Conservation (phyloP, 2,888 invertebrate species). For the Nineta flava region DNA sequence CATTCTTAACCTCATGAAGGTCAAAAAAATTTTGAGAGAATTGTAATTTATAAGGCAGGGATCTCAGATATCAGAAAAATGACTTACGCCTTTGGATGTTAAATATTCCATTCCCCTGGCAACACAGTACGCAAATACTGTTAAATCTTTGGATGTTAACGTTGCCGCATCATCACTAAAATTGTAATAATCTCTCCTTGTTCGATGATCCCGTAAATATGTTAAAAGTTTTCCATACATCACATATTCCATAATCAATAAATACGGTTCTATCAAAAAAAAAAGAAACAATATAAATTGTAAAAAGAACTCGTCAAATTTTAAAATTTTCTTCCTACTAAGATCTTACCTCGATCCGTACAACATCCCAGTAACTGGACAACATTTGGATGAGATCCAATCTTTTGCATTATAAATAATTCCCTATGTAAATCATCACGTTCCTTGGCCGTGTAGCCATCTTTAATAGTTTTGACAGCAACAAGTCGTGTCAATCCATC, state of each 20-base stretch:
- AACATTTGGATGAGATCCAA: constrained; percentile 69
- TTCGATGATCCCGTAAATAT: constrained; percentile 49
- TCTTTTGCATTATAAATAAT: constrained; percentile 64
- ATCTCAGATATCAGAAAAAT: no score
- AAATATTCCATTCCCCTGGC: constrained; percentile 77
- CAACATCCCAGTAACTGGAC: constrained; percentile 70
- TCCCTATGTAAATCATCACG: constrained; percentile 59
- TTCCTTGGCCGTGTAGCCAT: constrained; percentile 60
- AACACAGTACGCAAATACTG: constrained; percentile 66
- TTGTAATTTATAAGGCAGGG: no score
- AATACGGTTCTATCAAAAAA: constrained; percentile 54
- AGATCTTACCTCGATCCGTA: constrained; percentile 57
- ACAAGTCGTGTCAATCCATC: constrained; percentile 62
- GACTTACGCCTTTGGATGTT: constrained; percentile 56
- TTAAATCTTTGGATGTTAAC: constrained; percentile 54
- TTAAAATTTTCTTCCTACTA: no score
- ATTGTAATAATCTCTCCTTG: constrained; percentile 36
- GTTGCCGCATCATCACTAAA: constrained; percentile 48
- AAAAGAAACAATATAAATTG: not conserved
- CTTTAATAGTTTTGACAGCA: constrained; percentile 73
- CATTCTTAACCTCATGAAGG: no score
- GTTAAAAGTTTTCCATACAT: constrained; percentile 69
- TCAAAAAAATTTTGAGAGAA: no score
- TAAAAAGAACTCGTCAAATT: not conserved
- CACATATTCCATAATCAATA: constrained; percentile 73